Conservation (phyloP, 2,797 vertebrate species). For the Gorsachius magnificus region DNA sequence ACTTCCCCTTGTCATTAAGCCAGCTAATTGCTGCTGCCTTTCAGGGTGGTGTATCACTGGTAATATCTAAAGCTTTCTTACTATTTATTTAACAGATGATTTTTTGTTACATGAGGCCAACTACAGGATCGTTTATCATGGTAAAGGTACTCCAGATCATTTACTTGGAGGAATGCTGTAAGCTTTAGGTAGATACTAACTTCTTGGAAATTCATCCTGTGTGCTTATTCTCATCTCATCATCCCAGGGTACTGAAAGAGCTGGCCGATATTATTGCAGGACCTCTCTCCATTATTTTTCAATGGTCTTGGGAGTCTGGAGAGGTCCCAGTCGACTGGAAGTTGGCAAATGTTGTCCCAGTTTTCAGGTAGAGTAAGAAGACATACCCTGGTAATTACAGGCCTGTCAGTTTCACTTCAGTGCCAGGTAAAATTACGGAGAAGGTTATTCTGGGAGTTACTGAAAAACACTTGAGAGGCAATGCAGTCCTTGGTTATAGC, state of each 20-base stretch:
- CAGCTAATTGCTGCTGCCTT: background rate
- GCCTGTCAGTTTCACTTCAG: background rate
- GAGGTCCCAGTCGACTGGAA: background rate
- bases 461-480: background rate
- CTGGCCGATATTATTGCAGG: fast-evolving
- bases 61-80: background rate
- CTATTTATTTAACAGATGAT: background rate
- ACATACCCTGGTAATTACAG: background rate
- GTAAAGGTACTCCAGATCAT: background rate
- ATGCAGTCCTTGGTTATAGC: background rate
- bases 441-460: background rate
- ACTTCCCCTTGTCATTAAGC: background rate
- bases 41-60: background rate
- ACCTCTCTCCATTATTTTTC: background rate
- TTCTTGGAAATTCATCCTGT: background rate
- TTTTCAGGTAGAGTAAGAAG: background rate
- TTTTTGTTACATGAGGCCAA: background rate
- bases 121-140: background rate
- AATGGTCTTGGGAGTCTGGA: background rate
- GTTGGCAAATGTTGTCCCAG: background rate
- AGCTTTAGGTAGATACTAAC: background rate
- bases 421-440: background rate
- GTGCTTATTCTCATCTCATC: background rate
- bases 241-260: background rate
- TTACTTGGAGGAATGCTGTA: background rate